These are phyloP conservation scores for Cherax destructor DNA, from an alignment of 1,140 invertebrate genomes.

Conservation along the genomic window DNA sequence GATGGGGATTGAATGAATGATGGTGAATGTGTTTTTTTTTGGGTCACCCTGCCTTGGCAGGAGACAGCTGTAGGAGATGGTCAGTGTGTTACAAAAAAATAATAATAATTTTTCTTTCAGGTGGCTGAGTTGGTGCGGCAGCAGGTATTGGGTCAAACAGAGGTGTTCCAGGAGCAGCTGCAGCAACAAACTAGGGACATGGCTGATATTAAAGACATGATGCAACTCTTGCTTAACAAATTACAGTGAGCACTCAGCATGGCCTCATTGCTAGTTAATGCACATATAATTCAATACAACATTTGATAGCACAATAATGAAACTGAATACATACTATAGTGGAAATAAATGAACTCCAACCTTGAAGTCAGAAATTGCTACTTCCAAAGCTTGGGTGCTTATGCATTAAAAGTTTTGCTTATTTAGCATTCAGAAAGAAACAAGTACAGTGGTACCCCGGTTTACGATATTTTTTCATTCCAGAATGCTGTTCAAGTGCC, in stretches of 20 bases:
- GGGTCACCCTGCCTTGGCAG: too few species aligned
- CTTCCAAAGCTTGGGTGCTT: slow-evolving; percentile 2
- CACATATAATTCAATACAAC: too few species aligned
- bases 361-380: neutral
- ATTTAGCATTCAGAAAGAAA: neutral
- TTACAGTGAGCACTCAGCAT: neutral
- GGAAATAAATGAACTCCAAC: neutral
- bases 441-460: too few species aligned
- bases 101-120: neutral
- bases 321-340: neutral
- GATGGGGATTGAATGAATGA: too few species aligned
- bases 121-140: slow-evolving; percentile 17
- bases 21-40: too few species aligned
- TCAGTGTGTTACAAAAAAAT: too few species aligned
- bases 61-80: too few species aligned
- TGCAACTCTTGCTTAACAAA: slow-evolving; percentile 1
- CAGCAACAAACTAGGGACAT: slow-evolving; percentile 8
- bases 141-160: slow-evolving; percentile 6
- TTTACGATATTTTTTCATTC: too few species aligned
- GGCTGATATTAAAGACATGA: slow-evolving; percentile 29
- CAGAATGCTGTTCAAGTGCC: too few species aligned
- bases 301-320: neutral
- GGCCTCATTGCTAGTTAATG: neutral
- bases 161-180: slow-evolving; percentile 10
- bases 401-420: neutral